These are phyloP conservation scores for Drosophila asahinai DNA, from an alignment of 1,140 invertebrate genomes.

Conservation along the genomic window DNA sequence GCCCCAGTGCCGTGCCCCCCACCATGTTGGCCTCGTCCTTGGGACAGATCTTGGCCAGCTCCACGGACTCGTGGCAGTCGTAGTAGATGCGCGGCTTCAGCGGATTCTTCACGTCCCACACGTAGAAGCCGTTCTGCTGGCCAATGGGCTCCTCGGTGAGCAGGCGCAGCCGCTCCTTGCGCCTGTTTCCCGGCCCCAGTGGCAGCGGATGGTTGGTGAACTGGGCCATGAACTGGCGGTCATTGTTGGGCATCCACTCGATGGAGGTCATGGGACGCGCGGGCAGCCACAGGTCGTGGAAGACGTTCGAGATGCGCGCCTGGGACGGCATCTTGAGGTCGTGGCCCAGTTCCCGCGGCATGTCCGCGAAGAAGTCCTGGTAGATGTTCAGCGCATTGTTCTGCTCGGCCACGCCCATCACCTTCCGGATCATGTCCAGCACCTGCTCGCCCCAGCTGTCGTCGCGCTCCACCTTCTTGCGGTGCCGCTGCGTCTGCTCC, in stretches of 20 bases:
- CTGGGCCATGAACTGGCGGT: conserved; percentile 90
- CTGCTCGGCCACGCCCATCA: conserved; percentile 89
- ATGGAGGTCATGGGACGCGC: conserved; percentile 89
- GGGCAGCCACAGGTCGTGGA: conserved; percentile 85
- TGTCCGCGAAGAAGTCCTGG: conserved; percentile 91
- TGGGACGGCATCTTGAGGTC: conserved; percentile 55
- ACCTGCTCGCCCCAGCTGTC: conserved; percentile 88
- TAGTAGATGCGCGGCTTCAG: conserved; percentile 91
- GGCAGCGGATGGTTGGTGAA: conserved; percentile 86
- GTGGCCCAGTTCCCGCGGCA: conserved; percentile 61
- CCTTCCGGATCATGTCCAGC: conserved; percentile 46
- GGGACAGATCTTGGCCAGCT: conserved; percentile 93
- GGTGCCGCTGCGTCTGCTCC: conserved; percentile 93
- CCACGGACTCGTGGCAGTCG: conserved; percentile 88
- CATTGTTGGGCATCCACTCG: conserved; percentile 93
- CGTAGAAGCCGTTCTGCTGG: conserved; percentile 87
- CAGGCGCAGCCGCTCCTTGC: background rate
- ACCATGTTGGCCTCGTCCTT: conserved; percentile 92
- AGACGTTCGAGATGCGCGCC: conserved; percentile 58
- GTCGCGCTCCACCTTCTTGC: conserved; percentile 97
- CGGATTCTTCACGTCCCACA: conserved; percentile 96
- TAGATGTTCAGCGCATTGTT: conserved; percentile 97
- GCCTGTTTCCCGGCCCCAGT: background rate
- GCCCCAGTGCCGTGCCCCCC: conserved; percentile 93
- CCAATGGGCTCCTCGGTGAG: conserved; percentile 82